A percentile compares a stretch with the other conserved stretches of the same genome.
phyloP scores from a whole-genome alignment of 2,113 vertebrate genomes.

The Cinclus cinclus region DNA sequence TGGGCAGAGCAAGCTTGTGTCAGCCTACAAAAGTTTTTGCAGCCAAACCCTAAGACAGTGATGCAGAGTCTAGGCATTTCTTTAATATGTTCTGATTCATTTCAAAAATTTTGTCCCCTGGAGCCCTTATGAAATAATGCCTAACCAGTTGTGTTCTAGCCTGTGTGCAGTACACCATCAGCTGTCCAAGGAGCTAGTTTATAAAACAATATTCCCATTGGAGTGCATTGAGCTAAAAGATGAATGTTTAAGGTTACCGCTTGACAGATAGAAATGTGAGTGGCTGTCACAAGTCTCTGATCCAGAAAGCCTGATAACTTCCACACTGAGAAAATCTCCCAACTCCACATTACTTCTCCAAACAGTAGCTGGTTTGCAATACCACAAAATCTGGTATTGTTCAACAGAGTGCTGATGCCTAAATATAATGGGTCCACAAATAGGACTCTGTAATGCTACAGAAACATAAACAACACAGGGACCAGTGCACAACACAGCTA shows the following conservation, averaged over 20 bases:
- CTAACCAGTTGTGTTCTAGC: slow-evolving; percentile 11
- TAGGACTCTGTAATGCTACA: not conserved
- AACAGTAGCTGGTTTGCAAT: slow-evolving; percentile 20
- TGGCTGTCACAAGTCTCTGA: not conserved
- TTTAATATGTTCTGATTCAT: slow-evolving; percentile 61
- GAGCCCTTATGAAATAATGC: slow-evolving; percentile 34
- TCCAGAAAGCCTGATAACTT: not conserved
- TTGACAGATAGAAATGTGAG: not conserved
- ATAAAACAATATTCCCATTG: not conserved
- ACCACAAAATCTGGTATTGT: slow-evolving; percentile 56
- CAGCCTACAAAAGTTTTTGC: slow-evolving; percentile 26
- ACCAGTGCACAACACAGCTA: not conserved
- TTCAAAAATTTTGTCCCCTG: slow-evolving; percentile 11
- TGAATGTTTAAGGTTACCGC: not conserved
- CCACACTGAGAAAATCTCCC: not conserved
- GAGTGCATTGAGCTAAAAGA: not conserved
- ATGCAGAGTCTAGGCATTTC: slow-evolving; percentile 67
- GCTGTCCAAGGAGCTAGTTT: not conserved
- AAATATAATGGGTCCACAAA: slow-evolving; percentile 2
- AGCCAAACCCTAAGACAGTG: slow-evolving; percentile 57
- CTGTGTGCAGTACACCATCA: not conserved
- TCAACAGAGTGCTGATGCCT: not conserved
- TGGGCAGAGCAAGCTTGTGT: not conserved
- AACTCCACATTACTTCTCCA: not conserved
- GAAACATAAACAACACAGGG: not conserved